Percentiles rank a stretch among this genome's conserved stretches.
Evolutionary conservation across 2,113 vertebrate genomes (phyloP).

Genomic region (Baryphthengus martii): DNA sequence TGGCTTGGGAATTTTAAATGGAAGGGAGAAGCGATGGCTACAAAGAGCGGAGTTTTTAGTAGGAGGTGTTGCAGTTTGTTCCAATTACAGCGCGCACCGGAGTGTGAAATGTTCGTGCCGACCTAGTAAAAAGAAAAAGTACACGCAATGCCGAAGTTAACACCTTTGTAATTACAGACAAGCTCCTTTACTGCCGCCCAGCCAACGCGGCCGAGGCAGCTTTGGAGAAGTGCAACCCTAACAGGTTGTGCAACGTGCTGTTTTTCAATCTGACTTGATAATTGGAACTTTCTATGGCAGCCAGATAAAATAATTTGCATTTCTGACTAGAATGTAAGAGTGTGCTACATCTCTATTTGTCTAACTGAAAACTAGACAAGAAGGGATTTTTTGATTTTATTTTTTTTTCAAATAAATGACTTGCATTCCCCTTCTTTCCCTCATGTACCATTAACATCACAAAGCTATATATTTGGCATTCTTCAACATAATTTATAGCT

Average conservation of each 20-base stretch:
- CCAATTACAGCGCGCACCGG: constrained; percentile 68
- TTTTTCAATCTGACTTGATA: not conserved
- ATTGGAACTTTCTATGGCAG: not conserved
- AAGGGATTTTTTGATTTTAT: not conserved
- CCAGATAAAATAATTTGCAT: not conserved
- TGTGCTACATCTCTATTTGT: not conserved
- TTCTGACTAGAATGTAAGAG: not conserved
- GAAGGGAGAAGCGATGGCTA: constrained; percentile 49
- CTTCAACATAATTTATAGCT: constrained; percentile 41
- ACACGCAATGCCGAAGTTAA: constrained; percentile 70
- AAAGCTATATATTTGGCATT: constrained; percentile 25
- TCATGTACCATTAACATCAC: not conserved
- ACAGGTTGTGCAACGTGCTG: not conserved
- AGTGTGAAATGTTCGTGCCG: constrained; percentile 73
- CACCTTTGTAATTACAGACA: constrained; percentile 67
- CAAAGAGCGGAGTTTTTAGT: constrained; percentile 64
- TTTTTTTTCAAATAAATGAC: not conserved
- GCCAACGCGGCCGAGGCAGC: not conserved
- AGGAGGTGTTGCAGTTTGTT: constrained; percentile 70
- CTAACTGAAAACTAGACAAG: not conserved
- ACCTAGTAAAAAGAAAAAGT: constrained; percentile 74
- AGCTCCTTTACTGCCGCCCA: constrained; percentile 44
- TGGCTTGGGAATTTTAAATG: constrained; percentile 68
- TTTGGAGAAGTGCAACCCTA: not conserved
- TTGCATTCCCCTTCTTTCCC: not conserved